phyloP scores from a whole-genome alignment of 92 coral and sea anemone species.

The Porites rus region DNA sequence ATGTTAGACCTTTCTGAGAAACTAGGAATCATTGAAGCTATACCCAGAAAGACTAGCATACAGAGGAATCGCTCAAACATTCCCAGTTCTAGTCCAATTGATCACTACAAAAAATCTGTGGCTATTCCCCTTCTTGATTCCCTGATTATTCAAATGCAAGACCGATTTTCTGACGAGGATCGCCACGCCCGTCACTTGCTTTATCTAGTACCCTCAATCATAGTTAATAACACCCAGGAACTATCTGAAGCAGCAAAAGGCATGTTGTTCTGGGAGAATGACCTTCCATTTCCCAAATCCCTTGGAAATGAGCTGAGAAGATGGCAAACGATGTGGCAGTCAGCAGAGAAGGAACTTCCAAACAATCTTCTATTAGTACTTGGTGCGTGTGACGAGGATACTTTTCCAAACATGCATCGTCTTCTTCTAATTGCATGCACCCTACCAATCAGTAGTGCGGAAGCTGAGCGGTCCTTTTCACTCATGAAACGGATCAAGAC shows the following conservation, averaged over 20 bases:
- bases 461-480: too few relatives aligned
- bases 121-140: too few relatives aligned
- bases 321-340: constrained; percentile 43
- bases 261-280: constrained; percentile 56
- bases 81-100: constrained; percentile 59
- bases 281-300: constrained; percentile 60
- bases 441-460: too few relatives aligned
- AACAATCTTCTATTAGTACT: background rate
- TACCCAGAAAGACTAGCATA: constrained; percentile 61
- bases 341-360: constrained; percentile 50
- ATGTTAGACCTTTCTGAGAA: constrained; percentile 50
- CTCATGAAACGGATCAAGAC: too few relatives aligned
- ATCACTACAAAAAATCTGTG: constrained; percentile 22
- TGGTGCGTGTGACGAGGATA: too few relatives aligned
- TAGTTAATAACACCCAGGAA: constrained; percentile 44
- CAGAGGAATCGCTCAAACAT: constrained; percentile 57
- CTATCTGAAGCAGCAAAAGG: constrained; percentile 57
- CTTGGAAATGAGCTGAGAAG: constrained; percentile 60
- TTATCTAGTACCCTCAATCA: constrained; percentile 37
- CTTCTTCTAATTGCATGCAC: too few relatives aligned
- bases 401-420: background rate
- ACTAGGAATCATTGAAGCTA: constrained; percentile 38
- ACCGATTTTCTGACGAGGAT: too few relatives aligned
- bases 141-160: too few relatives aligned
- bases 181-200: too few relatives aligned